These are phyloP conservation scores for Chydorus sphaericus DNA, from an alignment of 2,888 invertebrate species.

Conservation along the genomic window DNA sequence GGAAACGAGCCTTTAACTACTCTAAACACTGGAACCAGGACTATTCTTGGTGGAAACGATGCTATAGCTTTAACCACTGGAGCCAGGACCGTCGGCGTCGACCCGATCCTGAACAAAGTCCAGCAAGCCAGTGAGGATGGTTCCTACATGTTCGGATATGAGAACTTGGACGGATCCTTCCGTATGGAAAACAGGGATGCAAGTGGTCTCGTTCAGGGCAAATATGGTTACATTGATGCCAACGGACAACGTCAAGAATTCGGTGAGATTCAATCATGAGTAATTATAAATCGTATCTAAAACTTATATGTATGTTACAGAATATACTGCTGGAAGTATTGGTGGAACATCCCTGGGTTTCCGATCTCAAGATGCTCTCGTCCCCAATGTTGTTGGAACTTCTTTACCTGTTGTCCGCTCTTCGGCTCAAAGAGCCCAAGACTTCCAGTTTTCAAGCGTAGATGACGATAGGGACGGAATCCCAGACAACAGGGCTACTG, in stretches of 20 bases:
- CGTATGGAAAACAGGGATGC: conserved; percentile 70
- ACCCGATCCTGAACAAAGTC: conserved; percentile 60
- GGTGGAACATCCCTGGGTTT: background rate
- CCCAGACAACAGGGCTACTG: background rate
- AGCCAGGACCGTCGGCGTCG: conserved; percentile 2
- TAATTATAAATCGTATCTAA: background rate
- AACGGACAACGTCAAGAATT: conserved; percentile 63
- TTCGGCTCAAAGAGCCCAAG: background rate
- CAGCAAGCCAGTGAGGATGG: conserved; percentile 66
- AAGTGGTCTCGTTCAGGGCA: conserved; percentile 63
- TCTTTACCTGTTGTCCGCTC: too few relatives aligned
- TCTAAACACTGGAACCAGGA: too few relatives aligned
- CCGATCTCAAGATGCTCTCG: background rate
- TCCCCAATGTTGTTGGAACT: background rate
- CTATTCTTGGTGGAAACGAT: too few relatives aligned
- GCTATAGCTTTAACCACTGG: too few relatives aligned
- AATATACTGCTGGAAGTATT: background rate
- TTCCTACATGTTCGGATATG: conserved; percentile 65
- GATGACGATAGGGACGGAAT: background rate
- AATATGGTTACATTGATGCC: conserved; percentile 64
- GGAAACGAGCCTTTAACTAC: too few relatives aligned
- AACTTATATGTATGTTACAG: background rate
- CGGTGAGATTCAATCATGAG: conserved; percentile 26
- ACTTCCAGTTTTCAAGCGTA: background rate
- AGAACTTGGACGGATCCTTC: conserved; percentile 70